These are phyloP conservation scores for Mastigias papua DNA, from an alignment of 30 jellyfish, hydroid and myxozoan species.

Conservation along the genomic window DNA sequence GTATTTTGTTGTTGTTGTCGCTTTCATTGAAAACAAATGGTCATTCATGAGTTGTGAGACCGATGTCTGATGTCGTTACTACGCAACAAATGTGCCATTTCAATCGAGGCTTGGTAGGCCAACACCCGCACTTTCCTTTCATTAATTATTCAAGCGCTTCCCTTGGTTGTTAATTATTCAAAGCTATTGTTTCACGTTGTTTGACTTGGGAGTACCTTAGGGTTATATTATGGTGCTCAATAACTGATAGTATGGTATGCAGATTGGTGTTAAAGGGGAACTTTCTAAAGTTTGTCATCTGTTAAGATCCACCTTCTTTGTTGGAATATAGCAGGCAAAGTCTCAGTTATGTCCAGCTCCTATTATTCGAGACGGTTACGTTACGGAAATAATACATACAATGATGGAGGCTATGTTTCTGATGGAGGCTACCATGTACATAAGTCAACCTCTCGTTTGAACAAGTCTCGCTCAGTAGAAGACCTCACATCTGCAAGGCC, in stretches of 20 bases:
- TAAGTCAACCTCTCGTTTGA: constrained; percentile 38
- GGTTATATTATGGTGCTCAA: neutral
- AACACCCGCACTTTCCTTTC: constrained; percentile 64
- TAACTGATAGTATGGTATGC: neutral
- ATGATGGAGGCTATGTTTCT: constrained; percentile 66
- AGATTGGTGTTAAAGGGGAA: constrained; percentile 6
- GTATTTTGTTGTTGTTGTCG: neutral
- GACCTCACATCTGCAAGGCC: constrained; percentile 55
- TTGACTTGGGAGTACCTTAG: constrained; percentile 54
- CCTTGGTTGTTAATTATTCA: constrained; percentile 76
- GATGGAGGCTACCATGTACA: constrained; percentile 53
- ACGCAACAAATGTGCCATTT: constrained; percentile 17
- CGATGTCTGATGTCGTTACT: constrained; percentile 6
- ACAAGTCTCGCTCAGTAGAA: constrained; percentile 68
- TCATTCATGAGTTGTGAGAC: neutral
- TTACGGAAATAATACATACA: constrained; percentile 40
- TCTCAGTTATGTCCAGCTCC: constrained; percentile 50
- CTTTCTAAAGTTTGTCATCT: no score
- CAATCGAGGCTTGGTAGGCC: constrained; percentile 70
- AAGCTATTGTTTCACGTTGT: constrained; percentile 47
- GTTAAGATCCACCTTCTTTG: no score
- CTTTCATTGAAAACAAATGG: neutral
- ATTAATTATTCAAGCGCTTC: constrained; percentile 89
- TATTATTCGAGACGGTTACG: constrained; percentile 72
- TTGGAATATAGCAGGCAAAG: no score